Percentiles rank a stretch among this genome's conserved stretches.
phyloP scores from a whole-genome alignment of 1,140 invertebrate genomes.

The Drosophila gunungcola region DNA sequence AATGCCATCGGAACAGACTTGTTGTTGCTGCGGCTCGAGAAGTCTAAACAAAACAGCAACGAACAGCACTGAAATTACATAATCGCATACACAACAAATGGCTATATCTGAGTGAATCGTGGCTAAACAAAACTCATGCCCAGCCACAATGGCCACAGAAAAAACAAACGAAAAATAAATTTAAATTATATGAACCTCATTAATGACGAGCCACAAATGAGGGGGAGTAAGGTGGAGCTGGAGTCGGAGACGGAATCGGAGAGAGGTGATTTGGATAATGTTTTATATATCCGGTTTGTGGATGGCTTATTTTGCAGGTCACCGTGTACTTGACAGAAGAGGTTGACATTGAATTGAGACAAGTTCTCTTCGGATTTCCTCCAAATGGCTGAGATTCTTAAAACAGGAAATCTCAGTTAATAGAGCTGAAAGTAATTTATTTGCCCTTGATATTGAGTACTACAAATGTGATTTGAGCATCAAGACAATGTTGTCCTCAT shows the following conservation, averaged over 20 bases:
- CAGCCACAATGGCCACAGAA: constrained; percentile 40
- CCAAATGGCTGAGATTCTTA: background rate
- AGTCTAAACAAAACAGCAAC: constrained; percentile 49
- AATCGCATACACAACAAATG: constrained; percentile 50
- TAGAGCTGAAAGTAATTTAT: background rate
- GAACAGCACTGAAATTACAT: constrained; percentile 59
- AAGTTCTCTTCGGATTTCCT: constrained; percentile 41
- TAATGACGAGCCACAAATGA: constrained; percentile 17
- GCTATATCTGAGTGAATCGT: constrained; percentile 29
- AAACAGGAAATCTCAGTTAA: constrained; percentile 7
- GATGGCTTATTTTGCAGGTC: constrained; percentile 52
- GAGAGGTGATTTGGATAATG: constrained; percentile 34
- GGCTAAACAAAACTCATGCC: constrained; percentile 59
- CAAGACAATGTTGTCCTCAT: too few species aligned
- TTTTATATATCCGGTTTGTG: constrained; percentile 50
- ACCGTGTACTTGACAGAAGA: constrained; percentile 52
- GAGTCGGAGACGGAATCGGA: constrained; percentile 4
- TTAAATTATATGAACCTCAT: constrained; percentile 51
- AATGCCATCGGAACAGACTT: constrained; percentile 71
- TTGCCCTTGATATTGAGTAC: background rate
- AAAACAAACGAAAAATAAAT: constrained; percentile 28
- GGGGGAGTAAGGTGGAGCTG: constrained; percentile 22
- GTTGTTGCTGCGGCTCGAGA: constrained; percentile 34
- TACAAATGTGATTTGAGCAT: too few species aligned
- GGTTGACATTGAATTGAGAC: constrained; percentile 42